Conservation (phyloP, 2,888 invertebrate species). For the Dexiosoma caninum region DNA sequence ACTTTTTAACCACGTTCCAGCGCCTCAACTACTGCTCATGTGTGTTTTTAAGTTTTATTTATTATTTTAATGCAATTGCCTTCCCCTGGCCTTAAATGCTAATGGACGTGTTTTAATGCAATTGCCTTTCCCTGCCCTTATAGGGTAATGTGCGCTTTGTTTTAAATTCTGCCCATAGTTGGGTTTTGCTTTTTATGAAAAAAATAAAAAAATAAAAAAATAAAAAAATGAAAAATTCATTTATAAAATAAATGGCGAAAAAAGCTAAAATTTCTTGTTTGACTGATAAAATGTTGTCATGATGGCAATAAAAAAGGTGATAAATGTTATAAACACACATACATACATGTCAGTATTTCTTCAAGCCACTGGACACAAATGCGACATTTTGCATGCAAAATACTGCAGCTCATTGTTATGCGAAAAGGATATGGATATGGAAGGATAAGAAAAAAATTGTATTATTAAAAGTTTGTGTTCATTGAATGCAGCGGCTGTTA, state of each 20-base stretch:
- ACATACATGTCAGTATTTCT: neutral
- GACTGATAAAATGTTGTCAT: constrained; percentile 51
- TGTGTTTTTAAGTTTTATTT: too few species aligned
- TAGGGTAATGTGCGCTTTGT: neutral
- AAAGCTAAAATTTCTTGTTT: constrained; percentile 23
- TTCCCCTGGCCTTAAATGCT: too few species aligned
- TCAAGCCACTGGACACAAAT: neutral
- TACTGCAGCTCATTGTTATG: neutral
- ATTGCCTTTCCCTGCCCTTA: neutral
- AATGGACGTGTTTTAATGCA: constrained; percentile 10
- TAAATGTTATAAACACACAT: neutral
- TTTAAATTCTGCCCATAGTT: neutral
- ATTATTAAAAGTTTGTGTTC: constrained; percentile 1
- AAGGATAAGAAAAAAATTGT: neutral
- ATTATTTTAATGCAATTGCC: neutral
- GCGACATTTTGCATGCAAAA: neutral
- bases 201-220: neutral
- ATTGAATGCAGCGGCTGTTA: neutral
- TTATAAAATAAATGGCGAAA: constrained; percentile 1
- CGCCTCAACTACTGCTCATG: neutral
- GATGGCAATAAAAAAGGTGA: constrained; percentile 29
- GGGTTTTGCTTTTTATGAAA: neutral
- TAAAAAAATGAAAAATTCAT: neutral
- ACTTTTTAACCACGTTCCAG: neutral
- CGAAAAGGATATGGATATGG: neutral